These are phyloP conservation scores for Regulus satrapa DNA, from an alignment of 2,113 vertebrate genomes.

Conservation along the genomic window DNA sequence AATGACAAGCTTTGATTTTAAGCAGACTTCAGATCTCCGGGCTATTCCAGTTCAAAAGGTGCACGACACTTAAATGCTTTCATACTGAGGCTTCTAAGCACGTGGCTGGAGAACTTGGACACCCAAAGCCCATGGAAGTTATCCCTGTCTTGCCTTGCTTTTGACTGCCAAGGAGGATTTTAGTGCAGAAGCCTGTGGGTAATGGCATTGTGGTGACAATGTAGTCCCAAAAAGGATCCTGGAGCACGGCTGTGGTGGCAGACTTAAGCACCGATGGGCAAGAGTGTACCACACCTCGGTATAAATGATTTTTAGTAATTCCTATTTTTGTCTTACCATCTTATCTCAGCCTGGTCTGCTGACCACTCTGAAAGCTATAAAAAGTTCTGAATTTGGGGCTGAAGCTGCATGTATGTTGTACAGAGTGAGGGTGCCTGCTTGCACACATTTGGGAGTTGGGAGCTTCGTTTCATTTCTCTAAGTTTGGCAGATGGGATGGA, in stretches of 20 bases:
- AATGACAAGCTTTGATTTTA: background rate
- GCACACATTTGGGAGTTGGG: background rate
- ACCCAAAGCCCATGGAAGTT: background rate
- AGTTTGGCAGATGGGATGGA: fast-evolving
- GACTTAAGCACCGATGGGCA: too few relatives aligned
- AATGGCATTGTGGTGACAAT: background rate
- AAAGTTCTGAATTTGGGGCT: background rate
- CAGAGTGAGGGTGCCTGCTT: background rate
- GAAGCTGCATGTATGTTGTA: background rate
- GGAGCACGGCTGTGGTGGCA: background rate
- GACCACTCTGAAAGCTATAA: background rate
- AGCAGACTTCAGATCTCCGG: background rate
- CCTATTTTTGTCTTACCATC: background rate
- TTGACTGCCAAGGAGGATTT: background rate
- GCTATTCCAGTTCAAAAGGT: background rate
- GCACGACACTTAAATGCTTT: background rate
- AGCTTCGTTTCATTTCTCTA: background rate
- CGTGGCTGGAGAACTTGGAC: background rate
- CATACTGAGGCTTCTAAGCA: background rate
- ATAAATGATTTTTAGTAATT: background rate
- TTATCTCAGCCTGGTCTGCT: background rate
- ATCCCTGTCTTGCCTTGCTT: background rate
- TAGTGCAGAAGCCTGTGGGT: background rate
- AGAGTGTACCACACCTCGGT: background rate
- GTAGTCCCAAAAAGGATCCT: background rate